A percentile compares a stretch with the other conserved stretches of the same genome.
phyloP scores from a whole-genome alignment of 1,140 invertebrate species.

The Anoplolepis gracilipes region DNA sequence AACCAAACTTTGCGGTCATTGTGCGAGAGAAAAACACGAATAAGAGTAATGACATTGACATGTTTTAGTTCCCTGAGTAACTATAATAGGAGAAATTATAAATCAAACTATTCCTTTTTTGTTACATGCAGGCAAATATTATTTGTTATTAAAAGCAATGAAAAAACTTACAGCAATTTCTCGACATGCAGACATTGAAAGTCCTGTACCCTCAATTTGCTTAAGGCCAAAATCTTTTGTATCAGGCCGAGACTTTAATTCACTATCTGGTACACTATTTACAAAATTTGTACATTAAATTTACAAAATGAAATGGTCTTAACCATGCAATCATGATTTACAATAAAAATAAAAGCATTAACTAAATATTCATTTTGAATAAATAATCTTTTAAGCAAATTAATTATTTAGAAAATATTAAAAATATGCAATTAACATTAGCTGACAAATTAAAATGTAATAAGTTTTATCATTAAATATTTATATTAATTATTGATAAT shows the following conservation, averaged over 20 bases:
- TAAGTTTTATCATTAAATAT: neutral
- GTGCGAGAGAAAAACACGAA: constrained; percentile 98
- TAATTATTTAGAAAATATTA: neutral
- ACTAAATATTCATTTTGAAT: neutral
- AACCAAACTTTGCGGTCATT: constrained; percentile 99
- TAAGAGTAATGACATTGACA: constrained; percentile 98
- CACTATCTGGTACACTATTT: constrained; percentile 83
- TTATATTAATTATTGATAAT: neutral
- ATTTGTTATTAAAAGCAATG: neutral
- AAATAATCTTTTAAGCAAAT: neutral
- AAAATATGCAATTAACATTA: neutral
- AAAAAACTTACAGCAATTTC: constrained; percentile 96
- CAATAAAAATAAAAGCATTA: neutral
- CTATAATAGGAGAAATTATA: constrained; percentile 86
- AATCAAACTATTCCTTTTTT: neutral
- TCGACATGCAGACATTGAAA: constrained; percentile 99
- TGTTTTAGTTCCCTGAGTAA: constrained; percentile 99
- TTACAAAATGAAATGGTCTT: neutral
- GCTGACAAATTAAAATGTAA: neutral
- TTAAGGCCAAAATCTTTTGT: constrained; percentile 98
- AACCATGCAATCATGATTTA: neutral
- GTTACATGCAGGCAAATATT: neutral
- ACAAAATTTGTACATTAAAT: constrained; percentile 40
- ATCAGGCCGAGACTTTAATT: constrained; percentile 88
- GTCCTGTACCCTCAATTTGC: constrained; percentile 99